Conservation (phyloP, 2,888 invertebrate species). For the Noctua janthe region DNA sequence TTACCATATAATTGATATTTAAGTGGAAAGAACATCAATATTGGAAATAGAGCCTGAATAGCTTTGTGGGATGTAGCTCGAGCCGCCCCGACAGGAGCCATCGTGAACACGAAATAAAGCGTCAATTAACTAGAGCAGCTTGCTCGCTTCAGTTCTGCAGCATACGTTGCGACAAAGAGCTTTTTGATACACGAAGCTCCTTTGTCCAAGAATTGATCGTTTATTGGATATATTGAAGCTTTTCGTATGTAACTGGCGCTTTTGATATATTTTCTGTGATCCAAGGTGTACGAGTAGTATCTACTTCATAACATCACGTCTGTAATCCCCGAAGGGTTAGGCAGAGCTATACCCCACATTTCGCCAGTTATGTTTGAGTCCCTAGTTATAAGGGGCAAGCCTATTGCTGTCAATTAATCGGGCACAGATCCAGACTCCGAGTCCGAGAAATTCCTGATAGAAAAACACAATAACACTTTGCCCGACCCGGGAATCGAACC, state of each 20-base stretch:
- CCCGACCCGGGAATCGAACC: too few species aligned
- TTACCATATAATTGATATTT: background rate
- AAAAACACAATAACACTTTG: too few species aligned
- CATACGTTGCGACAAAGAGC: background rate
- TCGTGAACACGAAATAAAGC: conserved; percentile 2
- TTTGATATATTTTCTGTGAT: background rate
- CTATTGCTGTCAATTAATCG: background rate
- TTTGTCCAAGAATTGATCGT: background rate
- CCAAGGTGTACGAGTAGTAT: background rate
- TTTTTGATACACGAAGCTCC: background rate
- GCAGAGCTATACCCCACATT: background rate
- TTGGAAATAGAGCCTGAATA: background rate
- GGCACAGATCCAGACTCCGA: background rate
- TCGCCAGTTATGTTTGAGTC: background rate
- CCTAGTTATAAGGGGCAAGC: background rate
- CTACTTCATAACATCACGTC: background rate
- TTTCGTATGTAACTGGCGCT: background rate
- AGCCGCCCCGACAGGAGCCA: background rate
- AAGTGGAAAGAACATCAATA: background rate
- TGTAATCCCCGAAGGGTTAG: background rate
- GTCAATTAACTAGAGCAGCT: conserved; percentile 21
- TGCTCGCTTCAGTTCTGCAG: background rate
- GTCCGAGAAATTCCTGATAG: too few species aligned
- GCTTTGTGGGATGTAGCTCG: background rate
- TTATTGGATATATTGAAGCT: background rate